Base-by-base conservation (phyloP, 2,888 invertebrate genomes). In the Drosophila dives region DNA sequence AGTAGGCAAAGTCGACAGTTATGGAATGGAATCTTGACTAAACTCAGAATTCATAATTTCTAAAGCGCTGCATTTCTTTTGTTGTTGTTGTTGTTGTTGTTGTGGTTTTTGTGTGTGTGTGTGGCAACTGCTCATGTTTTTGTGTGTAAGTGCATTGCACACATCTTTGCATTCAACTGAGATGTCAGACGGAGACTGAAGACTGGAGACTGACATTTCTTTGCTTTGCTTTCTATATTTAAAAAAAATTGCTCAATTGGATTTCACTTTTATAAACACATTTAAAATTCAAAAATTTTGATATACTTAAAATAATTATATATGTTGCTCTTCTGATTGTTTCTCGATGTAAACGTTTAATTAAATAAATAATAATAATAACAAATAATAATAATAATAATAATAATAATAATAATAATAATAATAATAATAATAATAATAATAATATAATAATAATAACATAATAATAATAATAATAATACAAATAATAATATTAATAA, bases 1-100 rank as follows among this genome's bases (percentile, higher is more conserved):
- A 80, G 77, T 80, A 80, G 78, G 80, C 80, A 80, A 63, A 63
- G 80, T 67, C 64, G 64, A 64, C 77, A 49, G 62, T 77, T 75
- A 75, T 79, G 77, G 60, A 20, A 64, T 53, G 71, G 55, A 50
- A 77, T 75, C 80, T 77, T 70, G 80, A 42, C 65, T 63, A 63
- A 69, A 78, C 63, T 69, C 54, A 26, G 75, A 70, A 77, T 79
- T 75, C 75, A 75, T 77, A 75, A 77, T 77, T 70, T 53, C 64
- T 48, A 55, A 42, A 56, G 64, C 60, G 54, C 56, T 69, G 69
- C 26, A 42, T 42, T 54, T 60, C 45, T 15, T 15, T 15, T 40
- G 17, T 17, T 17, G 23, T 15, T 40, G 17, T 17, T 7, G 38
- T 38, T 38, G 36, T 38, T 40, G 32, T 64, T 33, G 50, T 61